These are phyloP conservation scores for Lithophane semibrunnea DNA, from an alignment of 2,888 invertebrate species.

Conservation along the genomic window DNA sequence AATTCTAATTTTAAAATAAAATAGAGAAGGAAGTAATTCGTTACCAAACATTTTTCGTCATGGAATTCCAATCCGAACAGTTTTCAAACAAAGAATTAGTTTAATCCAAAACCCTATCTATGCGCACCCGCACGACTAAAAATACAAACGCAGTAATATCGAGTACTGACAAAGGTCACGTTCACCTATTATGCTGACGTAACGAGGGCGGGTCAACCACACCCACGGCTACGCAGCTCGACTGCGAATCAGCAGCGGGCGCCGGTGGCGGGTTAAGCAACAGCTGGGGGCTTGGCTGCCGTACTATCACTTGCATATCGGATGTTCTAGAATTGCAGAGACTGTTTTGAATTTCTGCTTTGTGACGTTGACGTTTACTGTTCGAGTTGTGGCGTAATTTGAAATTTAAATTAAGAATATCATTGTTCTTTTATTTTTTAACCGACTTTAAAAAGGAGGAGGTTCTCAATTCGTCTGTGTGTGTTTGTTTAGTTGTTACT, in stretches of 20 bases:
- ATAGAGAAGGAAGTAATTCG: background rate
- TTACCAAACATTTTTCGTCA: constrained; percentile 2
- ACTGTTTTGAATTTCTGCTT: constrained; percentile 11
- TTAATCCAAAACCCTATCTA: background rate
- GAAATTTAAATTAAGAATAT: constrained; percentile 24
- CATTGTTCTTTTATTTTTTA: constrained; percentile 21
- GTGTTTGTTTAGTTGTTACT: too few relatives aligned
- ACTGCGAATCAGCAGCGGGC: constrained; percentile 49
- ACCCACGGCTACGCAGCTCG: constrained; percentile 55
- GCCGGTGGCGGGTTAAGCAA: constrained; percentile 40
- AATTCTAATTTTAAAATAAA: background rate
- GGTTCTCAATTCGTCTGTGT: too few relatives aligned
- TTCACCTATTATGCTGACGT: constrained; percentile 56
- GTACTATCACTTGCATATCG: constrained; percentile 28
- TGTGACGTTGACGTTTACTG: constrained; percentile 11
- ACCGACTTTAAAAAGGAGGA: too few relatives aligned
- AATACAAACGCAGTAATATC: constrained; percentile 17
- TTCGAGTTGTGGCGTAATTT: constrained; percentile 20
- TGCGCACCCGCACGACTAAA: constrained; percentile 18
- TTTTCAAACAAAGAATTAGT: background rate
- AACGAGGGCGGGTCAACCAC: constrained; percentile 63
- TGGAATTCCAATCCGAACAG: background rate
- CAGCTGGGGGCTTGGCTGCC: constrained; percentile 34
- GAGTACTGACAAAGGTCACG: constrained; percentile 49
- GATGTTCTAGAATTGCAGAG: constrained; percentile 42